Conservation (phyloP, 2,888 invertebrate genomes). For the Syrista parreyssii region DNA sequence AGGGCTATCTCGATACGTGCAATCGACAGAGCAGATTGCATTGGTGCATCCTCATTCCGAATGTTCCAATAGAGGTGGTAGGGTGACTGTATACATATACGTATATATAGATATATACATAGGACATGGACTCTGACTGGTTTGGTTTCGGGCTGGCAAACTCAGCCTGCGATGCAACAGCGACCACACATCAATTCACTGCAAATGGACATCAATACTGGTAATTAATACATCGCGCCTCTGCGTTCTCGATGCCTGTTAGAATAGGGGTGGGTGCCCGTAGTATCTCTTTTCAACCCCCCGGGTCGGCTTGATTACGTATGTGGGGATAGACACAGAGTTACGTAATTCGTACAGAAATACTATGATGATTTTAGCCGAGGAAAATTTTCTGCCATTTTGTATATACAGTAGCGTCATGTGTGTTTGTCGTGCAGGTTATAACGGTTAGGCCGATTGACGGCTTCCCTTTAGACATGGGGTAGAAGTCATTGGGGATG, state of each 20-base stretch:
- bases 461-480: neutral
- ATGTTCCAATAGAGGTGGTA: neutral
- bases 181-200: constrained; percentile 67
- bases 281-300: neutral
- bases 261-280: neutral
- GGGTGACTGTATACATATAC: neutral
- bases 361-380: neutral
- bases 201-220: constrained; percentile 67
- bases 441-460: neutral
- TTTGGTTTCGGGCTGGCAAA: neutral
- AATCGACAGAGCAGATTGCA: constrained; percentile 43
- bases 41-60: neutral
- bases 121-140: neutral
- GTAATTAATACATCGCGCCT: constrained; percentile 67
- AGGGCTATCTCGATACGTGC: constrained; percentile 41
- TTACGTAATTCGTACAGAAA: neutral
- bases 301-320: neutral
- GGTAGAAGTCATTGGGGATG: neutral
- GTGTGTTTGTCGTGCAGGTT: neutral
- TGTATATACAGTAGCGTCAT: neutral
- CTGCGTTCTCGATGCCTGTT: constrained; percentile 20
- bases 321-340: neutral
- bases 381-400: neutral
- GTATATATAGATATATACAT: too few relatives aligned
- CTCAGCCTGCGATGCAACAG: constrained; percentile 57